Base-by-base conservation (phyloP, 2,797 vertebrate genomes). In the Peromyscus aztecus region DNA sequence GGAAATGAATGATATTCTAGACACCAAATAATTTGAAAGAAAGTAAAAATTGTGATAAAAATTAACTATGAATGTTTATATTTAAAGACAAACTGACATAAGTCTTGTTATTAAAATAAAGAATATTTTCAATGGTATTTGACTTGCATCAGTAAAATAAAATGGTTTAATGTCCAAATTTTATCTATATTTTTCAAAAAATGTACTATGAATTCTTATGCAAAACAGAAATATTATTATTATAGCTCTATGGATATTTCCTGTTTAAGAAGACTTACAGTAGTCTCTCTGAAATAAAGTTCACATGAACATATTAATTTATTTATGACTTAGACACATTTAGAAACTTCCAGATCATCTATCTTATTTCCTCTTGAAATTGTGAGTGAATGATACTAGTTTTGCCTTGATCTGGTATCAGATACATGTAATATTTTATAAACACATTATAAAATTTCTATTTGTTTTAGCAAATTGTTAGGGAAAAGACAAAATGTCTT, bases 11-110 rank as follows among this genome's bases (percentile, higher is more conserved):
- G 71, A 17, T 86, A 85, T 81, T 73, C 75, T 78, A 93, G 65
- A 93, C 29, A 94, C 92, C 31, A 94, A 85, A 85, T 27, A 91
- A 85, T 83, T 76, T 94, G 78, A 97, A 96, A 21, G 67, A 49
- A 23, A 71, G 3, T 12, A 31, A 55, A 90, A 92, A 21, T 4
- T 78, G 7, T 65, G 43, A 80, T 40, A 49, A 86, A 91, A 63
- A 96, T 96, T 97, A 89, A 95, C 59, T 24, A 57, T 86, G 49
- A 77, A 55, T 61, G 43, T 90, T 92, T 85, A 78, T 69, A 87
- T 82, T 91, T 94, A 59, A 92, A 61, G 93, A 77, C 29, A 94
- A 90, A 40, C n/a, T 11, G n/a, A 77, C 21, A 81, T 77, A 82
- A 67, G 16, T 43, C 2, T 37, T 10, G 27, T 95, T 77, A 43